Conservation (phyloP, 1,140 invertebrate species). For the Zelostemma sp. region DNA sequence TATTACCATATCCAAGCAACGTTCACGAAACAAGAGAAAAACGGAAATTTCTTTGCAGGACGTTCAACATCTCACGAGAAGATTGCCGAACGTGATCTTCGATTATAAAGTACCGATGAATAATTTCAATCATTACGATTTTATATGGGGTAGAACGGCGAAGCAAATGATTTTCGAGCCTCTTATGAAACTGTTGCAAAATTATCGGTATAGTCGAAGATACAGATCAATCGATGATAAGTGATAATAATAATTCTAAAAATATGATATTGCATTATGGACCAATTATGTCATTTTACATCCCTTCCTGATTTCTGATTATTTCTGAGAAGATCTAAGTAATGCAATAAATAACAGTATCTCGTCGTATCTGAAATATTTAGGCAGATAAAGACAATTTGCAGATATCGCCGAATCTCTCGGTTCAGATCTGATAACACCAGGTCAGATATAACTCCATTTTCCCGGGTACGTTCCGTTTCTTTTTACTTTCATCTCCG, state of each 20-base stretch:
- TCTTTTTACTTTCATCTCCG: no score
- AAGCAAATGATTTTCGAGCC: slow-evolving; percentile 55
- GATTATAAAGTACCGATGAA: slow-evolving; percentile 52
- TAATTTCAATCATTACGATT: slow-evolving; percentile 71
- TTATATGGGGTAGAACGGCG: slow-evolving; percentile 65
- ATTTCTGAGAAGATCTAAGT: background rate
- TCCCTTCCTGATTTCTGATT: background rate
- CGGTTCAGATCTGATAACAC: no score
- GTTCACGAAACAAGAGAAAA: background rate
- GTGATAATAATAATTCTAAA: background rate
- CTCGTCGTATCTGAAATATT: background rate
- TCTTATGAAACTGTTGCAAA: slow-evolving; percentile 52
- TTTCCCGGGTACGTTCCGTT: no score
- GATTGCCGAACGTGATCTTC: slow-evolving; percentile 58
- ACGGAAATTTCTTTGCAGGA: slow-evolving; percentile 56
- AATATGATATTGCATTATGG: background rate
- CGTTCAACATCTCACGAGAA: slow-evolving; percentile 53
- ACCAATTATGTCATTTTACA: background rate
- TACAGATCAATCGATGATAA: no score
- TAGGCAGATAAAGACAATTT: background rate
- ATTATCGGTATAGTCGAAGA: slow-evolving; percentile 49
- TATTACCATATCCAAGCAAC: background rate
- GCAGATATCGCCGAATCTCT: no score
- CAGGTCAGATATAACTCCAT: no score
- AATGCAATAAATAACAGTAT: background rate